Conservation (phyloP, 2,888 invertebrate genomes). For the Hypena proboscidalis region DNA sequence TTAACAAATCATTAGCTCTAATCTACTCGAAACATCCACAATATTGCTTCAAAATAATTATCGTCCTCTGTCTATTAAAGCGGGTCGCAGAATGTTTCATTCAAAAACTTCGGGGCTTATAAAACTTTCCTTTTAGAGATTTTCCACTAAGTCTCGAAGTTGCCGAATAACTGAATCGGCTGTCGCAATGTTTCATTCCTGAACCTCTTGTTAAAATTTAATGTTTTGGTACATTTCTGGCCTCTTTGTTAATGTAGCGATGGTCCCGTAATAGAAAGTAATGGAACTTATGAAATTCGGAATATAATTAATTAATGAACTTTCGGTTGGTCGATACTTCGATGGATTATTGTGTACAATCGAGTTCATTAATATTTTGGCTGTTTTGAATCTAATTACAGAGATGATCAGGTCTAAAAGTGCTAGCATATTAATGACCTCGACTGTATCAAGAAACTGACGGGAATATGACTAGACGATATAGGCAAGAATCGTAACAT, state of each 20-base stretch:
- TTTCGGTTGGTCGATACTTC: too few species aligned
- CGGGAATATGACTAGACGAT: too few species aligned
- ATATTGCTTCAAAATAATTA: constrained; percentile 33
- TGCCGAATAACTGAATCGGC: constrained; percentile 18
- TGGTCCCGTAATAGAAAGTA: constrained; percentile 1
- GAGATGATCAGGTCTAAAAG: too few species aligned
- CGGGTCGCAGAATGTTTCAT: constrained; percentile 31
- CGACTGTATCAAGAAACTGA: too few species aligned
- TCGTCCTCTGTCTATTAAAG: constrained; percentile 35
- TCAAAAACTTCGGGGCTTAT: constrained; percentile 32
- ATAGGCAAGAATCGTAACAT: too few species aligned
- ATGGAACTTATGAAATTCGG: too few species aligned
- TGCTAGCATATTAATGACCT: too few species aligned
- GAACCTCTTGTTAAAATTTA: constrained; percentile 16
- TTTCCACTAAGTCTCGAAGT: constrained; percentile 22
- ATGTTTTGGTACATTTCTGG: constrained; percentile 7
- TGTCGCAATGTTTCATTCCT: constrained; percentile 19
- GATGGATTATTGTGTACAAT: too few species aligned
- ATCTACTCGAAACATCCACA: constrained; percentile 21
- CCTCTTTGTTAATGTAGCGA: constrained; percentile 4
- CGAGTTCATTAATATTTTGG: too few species aligned
- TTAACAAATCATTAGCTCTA: constrained; percentile 15
- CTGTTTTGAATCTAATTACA: too few species aligned
- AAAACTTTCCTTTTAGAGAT: constrained; percentile 41
- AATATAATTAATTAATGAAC: too few species aligned